Evolutionary conservation across 2,797 vertebrate species (phyloP).

Genomic region (Tapera naevia): DNA sequence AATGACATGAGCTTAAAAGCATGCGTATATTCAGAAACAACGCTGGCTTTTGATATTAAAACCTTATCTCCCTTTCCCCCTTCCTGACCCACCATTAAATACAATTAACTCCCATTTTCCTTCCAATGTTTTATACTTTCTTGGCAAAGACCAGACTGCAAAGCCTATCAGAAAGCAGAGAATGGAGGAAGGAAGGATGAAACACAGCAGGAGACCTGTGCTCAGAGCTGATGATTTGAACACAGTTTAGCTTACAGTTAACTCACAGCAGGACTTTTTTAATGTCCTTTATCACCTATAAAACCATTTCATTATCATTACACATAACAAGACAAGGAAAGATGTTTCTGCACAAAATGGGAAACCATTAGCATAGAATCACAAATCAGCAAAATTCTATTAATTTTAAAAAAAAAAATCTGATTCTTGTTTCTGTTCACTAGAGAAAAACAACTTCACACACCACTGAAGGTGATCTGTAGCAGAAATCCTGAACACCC

Average conservation of each 20-base stretch:
- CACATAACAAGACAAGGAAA: constrained; percentile 43
- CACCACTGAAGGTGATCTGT: not conserved
- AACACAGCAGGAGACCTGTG: constrained; percentile 6
- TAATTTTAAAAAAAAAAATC: not conserved
- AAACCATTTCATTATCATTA: constrained; percentile 36
- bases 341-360: constrained; percentile 24
- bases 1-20: not conserved
- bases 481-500: not conserved
- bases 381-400: not conserved
- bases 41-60: not conserved
- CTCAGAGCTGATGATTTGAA: constrained; percentile 18
- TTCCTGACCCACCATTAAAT: constrained; percentile 6
- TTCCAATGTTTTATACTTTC: constrained; percentile 9
- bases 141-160: constrained; percentile 24
- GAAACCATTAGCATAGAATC: not conserved
- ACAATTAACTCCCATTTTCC: constrained; percentile 35
- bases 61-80: not conserved
- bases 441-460: not conserved
- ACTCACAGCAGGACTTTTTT: constrained; percentile 33
- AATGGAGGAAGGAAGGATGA: constrained; percentile 28
- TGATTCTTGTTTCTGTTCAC: not conserved
- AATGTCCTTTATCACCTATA: constrained; percentile 47
- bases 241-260: constrained; percentile 49
- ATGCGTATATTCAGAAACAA: not conserved
- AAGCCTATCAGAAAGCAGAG: constrained; percentile 37